Percentiles rank a stretch among this genome's conserved stretches.
phyloP scores from a whole-genome alignment of 2,113 vertebrate species.

The Columba livia region DNA sequence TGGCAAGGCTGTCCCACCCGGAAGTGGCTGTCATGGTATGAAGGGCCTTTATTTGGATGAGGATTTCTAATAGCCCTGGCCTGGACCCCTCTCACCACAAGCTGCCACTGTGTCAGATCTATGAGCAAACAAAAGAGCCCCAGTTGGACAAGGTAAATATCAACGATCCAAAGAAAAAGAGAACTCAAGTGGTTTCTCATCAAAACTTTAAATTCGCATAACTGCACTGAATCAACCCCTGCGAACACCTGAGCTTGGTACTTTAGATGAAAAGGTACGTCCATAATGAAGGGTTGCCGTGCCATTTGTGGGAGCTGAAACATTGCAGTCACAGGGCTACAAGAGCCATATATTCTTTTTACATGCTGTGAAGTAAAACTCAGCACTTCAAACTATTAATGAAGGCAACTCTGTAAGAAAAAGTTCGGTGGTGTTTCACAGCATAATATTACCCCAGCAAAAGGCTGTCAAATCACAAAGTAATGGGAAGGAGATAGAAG shows the following conservation, averaged over 20 bases:
- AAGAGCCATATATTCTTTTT: background rate
- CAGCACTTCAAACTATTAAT: background rate
- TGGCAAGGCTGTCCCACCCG: background rate
- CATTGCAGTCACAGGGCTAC: background rate
- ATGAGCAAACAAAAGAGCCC: background rate
- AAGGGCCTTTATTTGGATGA: background rate
- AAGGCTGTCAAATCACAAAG: background rate
- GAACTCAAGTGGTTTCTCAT: background rate
- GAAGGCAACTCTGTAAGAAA: background rate
- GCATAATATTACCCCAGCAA: background rate
- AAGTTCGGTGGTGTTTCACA: background rate
- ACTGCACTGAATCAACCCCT: background rate
- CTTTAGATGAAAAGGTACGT: background rate
- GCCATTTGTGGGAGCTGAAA: background rate
- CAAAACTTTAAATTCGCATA: background rate
- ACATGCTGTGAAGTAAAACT: background rate
- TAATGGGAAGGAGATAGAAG: background rate
- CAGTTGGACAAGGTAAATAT: background rate
- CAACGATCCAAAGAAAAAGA: background rate
- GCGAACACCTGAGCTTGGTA: accelerated
- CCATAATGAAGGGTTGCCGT: background rate
- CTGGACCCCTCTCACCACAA: background rate
- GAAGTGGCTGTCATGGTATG: background rate
- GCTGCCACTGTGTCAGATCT: background rate
- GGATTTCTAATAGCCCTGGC: background rate